Conservation (phyloP, 2,888 invertebrate species). For the Andrena fulva region DNA sequence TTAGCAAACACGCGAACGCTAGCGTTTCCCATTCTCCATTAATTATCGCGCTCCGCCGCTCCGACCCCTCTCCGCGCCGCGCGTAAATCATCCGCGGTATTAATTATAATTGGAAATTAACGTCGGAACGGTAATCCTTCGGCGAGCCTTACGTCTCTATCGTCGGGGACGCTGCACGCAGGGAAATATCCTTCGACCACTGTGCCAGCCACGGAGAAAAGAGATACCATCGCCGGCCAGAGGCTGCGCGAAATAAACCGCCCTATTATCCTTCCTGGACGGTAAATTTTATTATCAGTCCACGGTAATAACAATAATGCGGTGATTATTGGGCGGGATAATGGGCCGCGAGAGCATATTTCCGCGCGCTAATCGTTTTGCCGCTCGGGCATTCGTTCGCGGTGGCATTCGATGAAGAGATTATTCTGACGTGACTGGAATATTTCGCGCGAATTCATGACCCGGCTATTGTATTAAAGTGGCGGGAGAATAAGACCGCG, state of each 20-base stretch:
- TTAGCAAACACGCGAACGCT: constrained; percentile 7
- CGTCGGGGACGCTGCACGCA: not conserved
- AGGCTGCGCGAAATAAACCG: constrained; percentile 20
- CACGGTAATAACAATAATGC: constrained; percentile 24
- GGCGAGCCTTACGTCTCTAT: constrained; percentile 20
- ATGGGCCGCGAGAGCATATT: constrained; percentile 9
- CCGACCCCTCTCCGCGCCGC: not conserved
- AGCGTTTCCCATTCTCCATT: constrained; percentile 16
- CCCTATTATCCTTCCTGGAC: constrained; percentile 16
- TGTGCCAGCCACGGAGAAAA: not conserved
- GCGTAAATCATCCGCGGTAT: constrained; percentile 20
- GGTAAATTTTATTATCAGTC: constrained; percentile 18
- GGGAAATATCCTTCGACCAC: not conserved
- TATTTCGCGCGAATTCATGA: not conserved
- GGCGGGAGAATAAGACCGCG: not conserved
- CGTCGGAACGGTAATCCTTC: not conserved
- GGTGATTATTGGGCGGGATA: constrained; percentile 17
- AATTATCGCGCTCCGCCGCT: constrained; percentile 16
- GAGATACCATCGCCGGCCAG: not conserved
- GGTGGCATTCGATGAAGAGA: not conserved
- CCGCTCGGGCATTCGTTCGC: not conserved
- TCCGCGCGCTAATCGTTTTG: not conserved
- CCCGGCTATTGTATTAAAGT: not conserved
- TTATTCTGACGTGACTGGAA: not conserved
- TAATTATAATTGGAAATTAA: constrained; percentile 46